These are phyloP conservation scores for Pantala flavescens DNA, from an alignment of 1,140 invertebrate species.

Conservation along the genomic window DNA sequence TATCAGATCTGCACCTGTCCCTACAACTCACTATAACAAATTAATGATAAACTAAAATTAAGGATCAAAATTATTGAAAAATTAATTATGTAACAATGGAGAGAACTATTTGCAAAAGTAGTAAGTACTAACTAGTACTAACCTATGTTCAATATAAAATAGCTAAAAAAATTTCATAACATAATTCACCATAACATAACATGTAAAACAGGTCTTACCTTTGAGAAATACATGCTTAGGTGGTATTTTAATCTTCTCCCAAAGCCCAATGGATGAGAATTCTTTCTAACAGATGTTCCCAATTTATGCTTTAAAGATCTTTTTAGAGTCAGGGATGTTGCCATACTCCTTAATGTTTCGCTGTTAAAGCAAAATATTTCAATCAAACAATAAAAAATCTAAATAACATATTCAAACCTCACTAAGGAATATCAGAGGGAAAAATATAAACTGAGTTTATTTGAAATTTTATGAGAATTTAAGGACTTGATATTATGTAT, in stretches of 20 bases:
- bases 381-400: background rate
- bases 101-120: too few species aligned
- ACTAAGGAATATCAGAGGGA: background rate
- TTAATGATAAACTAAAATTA: too few species aligned
- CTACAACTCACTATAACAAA: too few species aligned
- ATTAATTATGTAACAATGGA: too few species aligned
- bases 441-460: background rate
- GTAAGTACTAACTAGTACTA: too few species aligned
- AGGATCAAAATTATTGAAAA: too few species aligned
- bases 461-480: background rate
- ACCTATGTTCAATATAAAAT: too few species aligned
- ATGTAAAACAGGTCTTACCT: conserved; percentile 26
- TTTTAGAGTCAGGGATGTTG: conserved; percentile 51
- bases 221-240: conserved; percentile 33
- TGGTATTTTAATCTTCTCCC: conserved; percentile 45
- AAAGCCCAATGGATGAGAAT: conserved; percentile 41
- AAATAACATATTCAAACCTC: too few species aligned
- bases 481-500: background rate
- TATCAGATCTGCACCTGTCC: too few species aligned
- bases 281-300: conserved; percentile 42
- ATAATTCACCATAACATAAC: background rate
- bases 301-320: conserved; percentile 46
- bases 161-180: background rate
- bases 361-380: conserved; percentile 29
- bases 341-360: conserved; percentile 47